These are phyloP conservation scores for Anolis sagrei DNA, from an alignment of 2,113 vertebrate genomes.

Conservation along the genomic window DNA sequence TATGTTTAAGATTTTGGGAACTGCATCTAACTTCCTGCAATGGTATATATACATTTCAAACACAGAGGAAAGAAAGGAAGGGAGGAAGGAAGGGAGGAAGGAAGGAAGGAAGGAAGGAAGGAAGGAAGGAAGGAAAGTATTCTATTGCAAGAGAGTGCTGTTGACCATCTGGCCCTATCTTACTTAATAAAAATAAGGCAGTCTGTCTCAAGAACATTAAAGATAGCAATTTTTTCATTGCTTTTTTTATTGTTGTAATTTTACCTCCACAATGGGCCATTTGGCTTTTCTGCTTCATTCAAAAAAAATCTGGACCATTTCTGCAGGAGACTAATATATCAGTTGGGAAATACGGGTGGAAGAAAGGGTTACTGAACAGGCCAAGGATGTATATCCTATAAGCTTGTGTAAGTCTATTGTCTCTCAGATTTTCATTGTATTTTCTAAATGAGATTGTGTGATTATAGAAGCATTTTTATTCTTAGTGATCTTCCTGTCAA, in stretches of 20 bases:
- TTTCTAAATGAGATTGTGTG: not conserved
- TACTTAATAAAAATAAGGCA: not conserved
- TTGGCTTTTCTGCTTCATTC: not conserved
- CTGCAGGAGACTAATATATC: not conserved
- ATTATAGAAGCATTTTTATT: not conserved
- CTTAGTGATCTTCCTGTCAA: not conserved
- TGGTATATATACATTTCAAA: not conserved
- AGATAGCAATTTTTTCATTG: not conserved
- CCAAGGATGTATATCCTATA: too few species aligned
- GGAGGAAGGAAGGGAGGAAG: too few species aligned
- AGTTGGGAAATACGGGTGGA: too few species aligned
- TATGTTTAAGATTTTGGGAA: not conserved
- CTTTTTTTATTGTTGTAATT: not conserved
- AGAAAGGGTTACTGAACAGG: not conserved
- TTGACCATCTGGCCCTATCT: not conserved
- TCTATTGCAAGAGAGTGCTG: not conserved
- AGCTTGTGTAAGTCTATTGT: not conserved
- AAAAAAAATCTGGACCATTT: not conserved
- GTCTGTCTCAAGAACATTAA: not conserved
- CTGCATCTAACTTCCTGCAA: too few species aligned
- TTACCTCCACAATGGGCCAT: not conserved
- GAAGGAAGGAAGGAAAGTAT: not conserved
- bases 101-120: too few species aligned
- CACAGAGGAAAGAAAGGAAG: not conserved
- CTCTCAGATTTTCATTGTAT: not conserved